These are phyloP conservation scores for Chalcosyrphus nemorum DNA, from an alignment of 2,888 invertebrate species.

Conservation along the genomic window DNA sequence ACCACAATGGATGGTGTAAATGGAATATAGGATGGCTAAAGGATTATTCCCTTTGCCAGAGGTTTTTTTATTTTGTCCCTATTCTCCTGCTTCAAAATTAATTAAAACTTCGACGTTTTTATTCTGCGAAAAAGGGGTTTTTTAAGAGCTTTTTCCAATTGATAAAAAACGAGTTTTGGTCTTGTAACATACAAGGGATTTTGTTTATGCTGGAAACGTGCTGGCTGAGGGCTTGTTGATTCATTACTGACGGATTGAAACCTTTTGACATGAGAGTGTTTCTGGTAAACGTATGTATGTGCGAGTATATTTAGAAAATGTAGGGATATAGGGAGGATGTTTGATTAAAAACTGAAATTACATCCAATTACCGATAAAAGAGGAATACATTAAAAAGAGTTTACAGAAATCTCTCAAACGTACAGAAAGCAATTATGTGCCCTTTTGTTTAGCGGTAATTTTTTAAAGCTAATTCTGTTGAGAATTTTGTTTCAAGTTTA, in stretches of 20 bases:
- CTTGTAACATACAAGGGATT: not conserved
- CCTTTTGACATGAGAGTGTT: not conserved
- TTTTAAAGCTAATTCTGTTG: no score
- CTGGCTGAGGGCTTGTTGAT: slow-evolving; percentile 3
- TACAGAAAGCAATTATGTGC: no score
- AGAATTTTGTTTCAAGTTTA: no score
- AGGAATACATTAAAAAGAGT: no score
- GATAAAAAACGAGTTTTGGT: slow-evolving; percentile 4
- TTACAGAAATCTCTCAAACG: no score
- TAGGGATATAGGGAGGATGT: no score
- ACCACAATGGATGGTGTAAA: slow-evolving; percentile 20
- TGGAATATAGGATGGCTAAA: slow-evolving; percentile 9
- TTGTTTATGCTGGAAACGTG: not conserved
- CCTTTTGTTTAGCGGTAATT: no score
- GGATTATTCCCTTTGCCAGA: slow-evolving; percentile 18
- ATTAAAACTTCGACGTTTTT: slow-evolving; percentile 53
- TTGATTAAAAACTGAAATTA: no score
- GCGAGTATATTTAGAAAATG: no score
- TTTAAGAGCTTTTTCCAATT: not conserved
- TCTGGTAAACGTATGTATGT: no score
- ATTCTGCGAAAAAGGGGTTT: not conserved
- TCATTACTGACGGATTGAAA: slow-evolving; percentile 7
- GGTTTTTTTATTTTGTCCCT: not conserved
- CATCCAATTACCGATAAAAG: no score
- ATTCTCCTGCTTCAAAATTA: slow-evolving; percentile 33